Conservation (phyloP, 2,113 vertebrate species). For the Zeus faber region DNA sequence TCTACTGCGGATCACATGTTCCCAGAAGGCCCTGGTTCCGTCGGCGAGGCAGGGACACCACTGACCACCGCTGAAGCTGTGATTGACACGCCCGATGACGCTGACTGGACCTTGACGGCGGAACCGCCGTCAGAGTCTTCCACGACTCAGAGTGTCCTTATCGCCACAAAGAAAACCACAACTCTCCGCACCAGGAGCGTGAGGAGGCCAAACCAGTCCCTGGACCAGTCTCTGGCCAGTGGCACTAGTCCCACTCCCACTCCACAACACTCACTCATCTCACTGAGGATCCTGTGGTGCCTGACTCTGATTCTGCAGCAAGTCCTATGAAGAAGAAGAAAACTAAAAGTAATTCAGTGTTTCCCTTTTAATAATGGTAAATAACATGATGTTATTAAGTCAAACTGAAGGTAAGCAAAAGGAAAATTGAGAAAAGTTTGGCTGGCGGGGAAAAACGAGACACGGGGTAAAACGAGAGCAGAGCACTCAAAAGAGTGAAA, state of each 20-base stretch:
- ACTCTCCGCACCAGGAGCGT: constrained; percentile 72
- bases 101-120: constrained; percentile 7
- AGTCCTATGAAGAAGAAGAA: constrained; percentile 43
- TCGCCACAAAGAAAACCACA: constrained; percentile 60
- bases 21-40: constrained; percentile 19
- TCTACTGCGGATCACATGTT: no score
- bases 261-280: constrained; percentile 2
- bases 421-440: no score
- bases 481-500: no score
- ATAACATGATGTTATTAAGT: no score
- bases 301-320: constrained; percentile 32
- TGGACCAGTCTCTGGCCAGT: no score
- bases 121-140: constrained; percentile 34
- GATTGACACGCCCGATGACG: background rate
- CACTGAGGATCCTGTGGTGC: constrained; percentile 18
- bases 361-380: no score
- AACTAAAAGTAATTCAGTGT: no score
- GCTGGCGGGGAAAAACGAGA: no score
- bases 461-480: no score
- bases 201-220: constrained; percentile 61
- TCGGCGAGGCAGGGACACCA: constrained; percentile 12
- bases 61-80: constrained; percentile 10
- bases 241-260: no score
- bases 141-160: constrained; percentile 40
- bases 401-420: no score